Evolutionary conservation across 2,113 vertebrate species (phyloP), one percentile per base, ranked within the genome.

Genomic region (Sceloporus tristichus): DNA sequence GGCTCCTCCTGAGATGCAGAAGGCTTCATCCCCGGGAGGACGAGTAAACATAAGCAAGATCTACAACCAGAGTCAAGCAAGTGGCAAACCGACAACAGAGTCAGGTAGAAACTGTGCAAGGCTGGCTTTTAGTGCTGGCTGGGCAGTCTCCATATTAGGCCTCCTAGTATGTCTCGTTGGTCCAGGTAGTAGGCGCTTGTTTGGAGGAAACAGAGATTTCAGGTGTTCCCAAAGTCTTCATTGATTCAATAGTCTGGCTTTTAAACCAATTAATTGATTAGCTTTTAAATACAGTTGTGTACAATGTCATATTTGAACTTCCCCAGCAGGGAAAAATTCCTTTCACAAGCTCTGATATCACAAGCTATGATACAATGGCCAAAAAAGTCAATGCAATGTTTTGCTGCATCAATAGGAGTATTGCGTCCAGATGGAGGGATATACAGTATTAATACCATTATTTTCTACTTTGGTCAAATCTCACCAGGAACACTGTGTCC

Each of bases 241-340:
- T 66, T 10, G 21, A 86, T 86, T 42, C n/a, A 34, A 81, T 16
- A 54, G 38, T 10, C 10, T 29, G 13, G 54, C 38, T 42, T 74
- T 62, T 25, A 8, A 13, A 13, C 53, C 38, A 74, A 76, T 88
- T 82, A 53, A 88, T 77, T 76, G 71, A 76, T 53, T 76, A 23
- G 9, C 13, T 66, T 82, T 75, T 66, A 82, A 87, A 82, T 25
- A 25, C 27, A 16, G 71, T 11, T 75, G n/a, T 13, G 62, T 2
- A 65, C 62, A 65, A 21, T 48, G 48, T 48, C 38, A 25, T 21
- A 71, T 42, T 65, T 42, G 70, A 75, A 25, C 21, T 82, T 75
- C 21, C 54, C 70, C 59, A 34, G 66, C 29, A 87, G 54, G 53
- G 38, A 81, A 66, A 56, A 4, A 40, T 71, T 53, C 48, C 42